A percentile compares a stretch with the other conserved stretches of the same genome.
Evolutionary conservation across 2,888 invertebrate species (phyloP).

Genomic region (Meta bourneti): DNA sequence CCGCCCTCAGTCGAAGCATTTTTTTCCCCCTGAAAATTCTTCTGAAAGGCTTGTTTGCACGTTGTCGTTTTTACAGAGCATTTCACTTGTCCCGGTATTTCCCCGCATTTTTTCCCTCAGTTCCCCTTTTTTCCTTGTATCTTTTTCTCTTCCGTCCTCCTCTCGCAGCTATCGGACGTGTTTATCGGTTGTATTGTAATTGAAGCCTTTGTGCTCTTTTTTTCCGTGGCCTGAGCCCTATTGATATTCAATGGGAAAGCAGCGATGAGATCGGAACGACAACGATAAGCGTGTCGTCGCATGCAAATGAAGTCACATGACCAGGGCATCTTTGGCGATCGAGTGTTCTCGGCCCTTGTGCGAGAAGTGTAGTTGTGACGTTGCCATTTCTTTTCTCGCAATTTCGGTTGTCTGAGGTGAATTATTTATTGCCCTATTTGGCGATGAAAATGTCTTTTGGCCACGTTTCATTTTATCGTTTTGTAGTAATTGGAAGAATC

Average conservation of each 20-base stretch:
- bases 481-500: too few species aligned
- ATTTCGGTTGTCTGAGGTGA: background rate
- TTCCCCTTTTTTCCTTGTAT: constrained; percentile 6
- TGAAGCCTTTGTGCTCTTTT: constrained; percentile 73
- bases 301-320: constrained; percentile 76
- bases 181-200: constrained; percentile 74
- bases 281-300: constrained; percentile 70
- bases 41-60: background rate
- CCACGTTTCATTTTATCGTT: too few species aligned
- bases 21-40: background rate
- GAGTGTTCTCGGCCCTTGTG: background rate
- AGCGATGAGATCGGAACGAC: constrained; percentile 57
- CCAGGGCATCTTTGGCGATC: constrained; percentile 47
- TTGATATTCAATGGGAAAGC: constrained; percentile 72
- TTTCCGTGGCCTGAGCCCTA: constrained; percentile 44
- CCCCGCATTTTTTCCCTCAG: background rate
- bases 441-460: too few species aligned
- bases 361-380: too few species aligned
- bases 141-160: background rate
- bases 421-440: background rate
- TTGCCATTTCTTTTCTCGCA: background rate
- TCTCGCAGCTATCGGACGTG: constrained; percentile 56
- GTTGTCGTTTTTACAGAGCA: constrained; percentile 10
- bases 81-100: constrained; percentile 29
- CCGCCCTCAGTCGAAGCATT: background rate